Evolutionary conservation across 2,888 invertebrate species (phyloP).

Genomic region (Plebejus argus): DNA sequence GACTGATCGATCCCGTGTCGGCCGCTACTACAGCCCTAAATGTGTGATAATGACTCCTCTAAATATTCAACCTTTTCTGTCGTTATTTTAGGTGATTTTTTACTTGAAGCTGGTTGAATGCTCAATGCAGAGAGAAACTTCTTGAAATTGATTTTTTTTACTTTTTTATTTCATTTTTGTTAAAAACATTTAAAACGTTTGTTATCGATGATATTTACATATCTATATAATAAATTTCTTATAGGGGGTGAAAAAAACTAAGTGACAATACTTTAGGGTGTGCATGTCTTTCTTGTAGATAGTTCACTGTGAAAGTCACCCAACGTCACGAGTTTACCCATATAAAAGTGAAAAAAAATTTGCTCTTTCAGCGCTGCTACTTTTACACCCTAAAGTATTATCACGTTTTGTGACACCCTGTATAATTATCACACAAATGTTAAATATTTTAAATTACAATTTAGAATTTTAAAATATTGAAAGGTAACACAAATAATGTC

Average conservation of each 20-base stretch:
- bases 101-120: background rate
- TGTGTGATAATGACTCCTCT: conserved; percentile 43
- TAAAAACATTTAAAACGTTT: background rate
- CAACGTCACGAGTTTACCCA: no score
- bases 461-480: background rate
- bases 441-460: background rate
- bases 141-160: background rate
- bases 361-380: no score
- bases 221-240: background rate
- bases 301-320: no score
- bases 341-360: no score
- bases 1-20: conserved; percentile 70
- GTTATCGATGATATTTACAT: no score
- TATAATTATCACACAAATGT: background rate
- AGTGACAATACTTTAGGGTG: no score
- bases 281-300: no score
- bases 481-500: conserved; percentile 48
- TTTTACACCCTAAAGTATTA: no score
- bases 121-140: background rate
- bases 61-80: conserved; percentile 33
- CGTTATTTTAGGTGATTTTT: background rate
- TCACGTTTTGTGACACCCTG: background rate
- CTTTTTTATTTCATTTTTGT: background rate
- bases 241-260: no score
- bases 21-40: conserved; percentile 50